phyloP scores from a whole-genome alignment of 2,888 invertebrate genomes.

The Amphipyra berbera region DNA sequence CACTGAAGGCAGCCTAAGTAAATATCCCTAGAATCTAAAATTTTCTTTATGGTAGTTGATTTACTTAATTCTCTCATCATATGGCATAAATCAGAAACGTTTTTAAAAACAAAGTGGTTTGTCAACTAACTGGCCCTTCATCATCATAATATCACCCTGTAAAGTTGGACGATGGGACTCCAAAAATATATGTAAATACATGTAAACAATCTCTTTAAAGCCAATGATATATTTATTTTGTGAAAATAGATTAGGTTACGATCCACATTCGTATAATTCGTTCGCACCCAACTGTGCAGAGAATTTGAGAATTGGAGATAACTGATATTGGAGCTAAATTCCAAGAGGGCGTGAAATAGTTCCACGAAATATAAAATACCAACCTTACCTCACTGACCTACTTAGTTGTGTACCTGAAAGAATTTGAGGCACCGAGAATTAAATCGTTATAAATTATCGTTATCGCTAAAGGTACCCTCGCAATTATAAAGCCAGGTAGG shows the following conservation, averaged over 20 bases:
- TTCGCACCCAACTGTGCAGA: constrained; percentile 61
- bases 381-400: constrained; percentile 50
- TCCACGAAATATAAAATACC: constrained; percentile 65
- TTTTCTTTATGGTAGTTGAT: constrained; percentile 7
- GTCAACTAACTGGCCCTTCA: too few relatives aligned
- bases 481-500: constrained; percentile 9
- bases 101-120: too few relatives aligned
- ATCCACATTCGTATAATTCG: constrained; percentile 63
- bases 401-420: constrained; percentile 26
- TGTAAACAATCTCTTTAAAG: neutral
- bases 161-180: too few relatives aligned
- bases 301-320: constrained; percentile 64
- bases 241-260: constrained; percentile 49
- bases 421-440: constrained; percentile 27
- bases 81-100: neutral
- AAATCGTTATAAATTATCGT: constrained; percentile 22
- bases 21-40: constrained; percentile 14
- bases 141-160: too few relatives aligned
- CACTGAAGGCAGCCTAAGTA: constrained; percentile 22
- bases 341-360: constrained; percentile 68
- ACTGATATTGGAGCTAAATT: constrained; percentile 62
- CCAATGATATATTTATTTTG: constrained; percentile 17
- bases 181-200: too few relatives aligned
- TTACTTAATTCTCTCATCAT: neutral
- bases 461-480: constrained; percentile 3